phyloP scores from a whole-genome alignment of 2,113 vertebrate genomes.

The Callopanchax toddi region DNA sequence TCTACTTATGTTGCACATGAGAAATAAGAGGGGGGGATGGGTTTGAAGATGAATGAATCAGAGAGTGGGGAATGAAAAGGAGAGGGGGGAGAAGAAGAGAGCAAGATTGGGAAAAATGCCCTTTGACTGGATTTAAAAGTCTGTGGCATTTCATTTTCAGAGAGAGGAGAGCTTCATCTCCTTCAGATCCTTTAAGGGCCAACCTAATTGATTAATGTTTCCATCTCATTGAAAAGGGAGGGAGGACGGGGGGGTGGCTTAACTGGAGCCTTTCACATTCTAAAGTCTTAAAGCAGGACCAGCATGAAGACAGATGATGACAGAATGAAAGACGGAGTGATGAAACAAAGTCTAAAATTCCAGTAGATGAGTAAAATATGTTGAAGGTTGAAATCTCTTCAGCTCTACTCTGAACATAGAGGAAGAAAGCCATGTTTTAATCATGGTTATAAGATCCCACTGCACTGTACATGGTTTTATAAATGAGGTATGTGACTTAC shows the following conservation, averaged over 20 bases:
- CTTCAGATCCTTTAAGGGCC: conserved; percentile 77
- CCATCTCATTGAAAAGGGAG: conserved; percentile 70
- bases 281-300: conserved; percentile 66
- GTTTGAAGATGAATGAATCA: conserved; percentile 71
- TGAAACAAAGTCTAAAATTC: conserved; percentile 67
- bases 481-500: conserved; percentile 51
- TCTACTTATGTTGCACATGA: conserved; percentile 75
- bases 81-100: conserved; percentile 46
- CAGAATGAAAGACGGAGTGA: conserved; percentile 62
- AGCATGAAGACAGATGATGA: conserved; percentile 64
- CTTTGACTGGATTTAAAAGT: conserved; percentile 79
- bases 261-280: conserved; percentile 72
- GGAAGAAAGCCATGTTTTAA: conserved; percentile 2
- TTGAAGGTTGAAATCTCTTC: conserved; percentile 64
- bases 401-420: conserved; percentile 22
- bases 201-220: conserved; percentile 81
- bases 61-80: conserved; percentile 66
- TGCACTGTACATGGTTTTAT: conserved; percentile 36
- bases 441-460: not conserved
- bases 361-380: conserved; percentile 58
- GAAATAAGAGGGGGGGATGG: conserved; percentile 71
- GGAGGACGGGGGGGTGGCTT: conserved; percentile 45
- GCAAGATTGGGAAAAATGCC: conserved; percentile 72
- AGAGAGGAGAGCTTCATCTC: conserved; percentile 77
- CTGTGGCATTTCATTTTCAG: conserved; percentile 80